phyloP scores from a whole-genome alignment of 2,888 invertebrate genomes.

The Sialis fuliginosa region DNA sequence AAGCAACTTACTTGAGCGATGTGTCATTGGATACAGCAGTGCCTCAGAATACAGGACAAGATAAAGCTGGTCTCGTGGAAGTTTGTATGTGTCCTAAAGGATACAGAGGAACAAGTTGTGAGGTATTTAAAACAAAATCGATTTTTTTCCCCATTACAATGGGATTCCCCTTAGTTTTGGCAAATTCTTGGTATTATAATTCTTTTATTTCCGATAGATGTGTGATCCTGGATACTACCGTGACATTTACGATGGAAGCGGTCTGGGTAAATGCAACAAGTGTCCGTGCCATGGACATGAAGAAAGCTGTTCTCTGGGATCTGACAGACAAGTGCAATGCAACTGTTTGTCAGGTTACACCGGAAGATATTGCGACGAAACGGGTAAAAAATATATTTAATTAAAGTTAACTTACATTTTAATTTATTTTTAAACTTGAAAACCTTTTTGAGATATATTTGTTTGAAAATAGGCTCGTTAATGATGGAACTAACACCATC shows the following conservation, averaged over 20 bases:
- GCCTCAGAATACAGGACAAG: conserved; percentile 35
- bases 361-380: conserved; percentile 46
- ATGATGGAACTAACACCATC: conserved; percentile 31
- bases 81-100: conserved; percentile 64
- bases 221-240: conserved; percentile 57
- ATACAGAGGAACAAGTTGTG: conserved; percentile 71
- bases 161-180: neutral
- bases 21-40: conserved; percentile 75
- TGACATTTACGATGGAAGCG: conserved; percentile 32
- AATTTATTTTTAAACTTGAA: too few relatives aligned
- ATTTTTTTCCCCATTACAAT: neutral
- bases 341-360: conserved; percentile 49
- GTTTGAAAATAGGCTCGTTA: conserved; percentile 11
- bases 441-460: neutral
- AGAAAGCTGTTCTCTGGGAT: conserved; percentile 39
- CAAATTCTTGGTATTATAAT: too few relatives aligned
- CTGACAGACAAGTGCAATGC: conserved; percentile 43
- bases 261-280: conserved; percentile 38
- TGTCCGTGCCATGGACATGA: conserved; percentile 69
- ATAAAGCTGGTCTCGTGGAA: conserved; percentile 62
- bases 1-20: conserved; percentile 55
- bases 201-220: conserved; percentile 14
- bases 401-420: neutral
- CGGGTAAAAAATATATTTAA: conserved; percentile 24
- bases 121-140: conserved; percentile 28